These are phyloP conservation scores for Menidia beryllina DNA, from an alignment of 2,113 vertebrate species.

Conservation along the genomic window DNA sequence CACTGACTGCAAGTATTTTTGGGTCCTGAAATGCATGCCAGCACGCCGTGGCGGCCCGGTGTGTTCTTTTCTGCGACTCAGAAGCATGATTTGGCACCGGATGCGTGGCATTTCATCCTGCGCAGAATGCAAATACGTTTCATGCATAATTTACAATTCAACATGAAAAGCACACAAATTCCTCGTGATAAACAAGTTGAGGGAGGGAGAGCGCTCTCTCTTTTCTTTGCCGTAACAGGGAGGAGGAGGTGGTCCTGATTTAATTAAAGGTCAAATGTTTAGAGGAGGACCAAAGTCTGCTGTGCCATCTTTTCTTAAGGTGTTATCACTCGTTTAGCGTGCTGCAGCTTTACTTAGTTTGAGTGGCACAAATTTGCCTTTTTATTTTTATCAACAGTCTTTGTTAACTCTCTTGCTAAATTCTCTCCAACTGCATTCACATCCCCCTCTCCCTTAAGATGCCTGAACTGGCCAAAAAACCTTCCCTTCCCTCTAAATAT, in stretches of 20 bases:
- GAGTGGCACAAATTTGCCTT: slow-evolving; percentile 15
- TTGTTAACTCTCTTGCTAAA: background rate
- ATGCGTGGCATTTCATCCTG: slow-evolving; percentile 29
- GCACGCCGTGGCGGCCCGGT: slow-evolving; percentile 18
- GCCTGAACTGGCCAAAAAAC: slow-evolving; percentile 57
- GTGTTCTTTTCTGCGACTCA: slow-evolving; percentile 40
- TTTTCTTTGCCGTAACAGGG: slow-evolving; percentile 4
- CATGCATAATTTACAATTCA: slow-evolving; percentile 61
- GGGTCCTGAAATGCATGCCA: slow-evolving; percentile 20
- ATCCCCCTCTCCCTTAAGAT: slow-evolving; percentile 39
- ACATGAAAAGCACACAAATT: slow-evolving; percentile 59
- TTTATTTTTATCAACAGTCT: slow-evolving; percentile 2
- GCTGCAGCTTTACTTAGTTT: background rate
- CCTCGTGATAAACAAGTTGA: slow-evolving; percentile 39
- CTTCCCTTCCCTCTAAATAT: slow-evolving; percentile 33
- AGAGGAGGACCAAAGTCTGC: background rate
- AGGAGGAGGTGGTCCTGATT: slow-evolving; percentile 37
- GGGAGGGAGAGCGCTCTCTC: slow-evolving; percentile 9
- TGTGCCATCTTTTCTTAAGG: background rate
- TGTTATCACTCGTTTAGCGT: background rate
- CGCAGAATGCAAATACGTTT: slow-evolving; percentile 55
- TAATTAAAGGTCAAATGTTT: slow-evolving; percentile 48
- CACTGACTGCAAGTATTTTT: slow-evolving; percentile 50
- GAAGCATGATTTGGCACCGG: slow-evolving; percentile 30
- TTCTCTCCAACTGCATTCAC: slow-evolving; percentile 44